phyloP scores from a whole-genome alignment of 2,797 vertebrate species.

The Craterocephalus amniculus region DNA sequence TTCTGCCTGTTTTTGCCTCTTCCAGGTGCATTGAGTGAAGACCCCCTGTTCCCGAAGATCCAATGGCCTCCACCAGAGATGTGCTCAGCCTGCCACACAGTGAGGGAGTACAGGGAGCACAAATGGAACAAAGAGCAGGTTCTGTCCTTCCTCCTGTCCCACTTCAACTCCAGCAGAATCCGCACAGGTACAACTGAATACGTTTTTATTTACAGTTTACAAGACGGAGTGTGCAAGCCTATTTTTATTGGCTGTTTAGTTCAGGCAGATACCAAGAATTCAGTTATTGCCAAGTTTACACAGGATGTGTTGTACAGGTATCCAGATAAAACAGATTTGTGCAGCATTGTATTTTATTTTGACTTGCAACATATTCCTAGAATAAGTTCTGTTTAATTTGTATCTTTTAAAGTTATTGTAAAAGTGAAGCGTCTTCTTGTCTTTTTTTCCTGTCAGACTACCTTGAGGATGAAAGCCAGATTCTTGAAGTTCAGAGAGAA shows the following conservation, averaged over 20 bases:
- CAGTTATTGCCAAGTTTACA: not conserved
- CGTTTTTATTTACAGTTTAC: not conserved
- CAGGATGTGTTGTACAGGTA: not conserved
- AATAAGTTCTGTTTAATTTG: not conserved
- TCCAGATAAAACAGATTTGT: not conserved
- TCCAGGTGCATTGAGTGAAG: constrained; percentile 88
- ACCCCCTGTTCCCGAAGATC: constrained; percentile 92
- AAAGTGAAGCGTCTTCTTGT: not conserved
- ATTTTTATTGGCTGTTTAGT: not conserved
- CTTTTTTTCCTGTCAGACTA: constrained; percentile 54
- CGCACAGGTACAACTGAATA: constrained; percentile 59
- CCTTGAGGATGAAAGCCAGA: constrained; percentile 57
- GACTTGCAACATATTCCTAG: not conserved
- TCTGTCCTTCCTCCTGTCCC: constrained; percentile 82
- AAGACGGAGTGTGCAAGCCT: not conserved
- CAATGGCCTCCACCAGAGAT: constrained; percentile 89
- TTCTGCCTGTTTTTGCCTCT: not conserved
- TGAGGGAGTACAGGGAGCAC: constrained; percentile 71
- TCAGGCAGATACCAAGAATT: not conserved
- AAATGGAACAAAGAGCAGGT: constrained; percentile 80
- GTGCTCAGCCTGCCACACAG: constrained; percentile 86
- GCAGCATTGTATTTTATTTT: not conserved
- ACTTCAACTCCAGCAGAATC: constrained; percentile 83
- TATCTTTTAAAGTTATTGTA: not conserved
- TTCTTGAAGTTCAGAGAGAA: constrained; percentile 53